A percentile compares a stretch with the other conserved stretches of the same genome.
These are phyloP conservation scores for Marasmarcha lunaedactyla DNA, from an alignment of 2,888 invertebrate genomes.

Conservation along the genomic window DNA sequence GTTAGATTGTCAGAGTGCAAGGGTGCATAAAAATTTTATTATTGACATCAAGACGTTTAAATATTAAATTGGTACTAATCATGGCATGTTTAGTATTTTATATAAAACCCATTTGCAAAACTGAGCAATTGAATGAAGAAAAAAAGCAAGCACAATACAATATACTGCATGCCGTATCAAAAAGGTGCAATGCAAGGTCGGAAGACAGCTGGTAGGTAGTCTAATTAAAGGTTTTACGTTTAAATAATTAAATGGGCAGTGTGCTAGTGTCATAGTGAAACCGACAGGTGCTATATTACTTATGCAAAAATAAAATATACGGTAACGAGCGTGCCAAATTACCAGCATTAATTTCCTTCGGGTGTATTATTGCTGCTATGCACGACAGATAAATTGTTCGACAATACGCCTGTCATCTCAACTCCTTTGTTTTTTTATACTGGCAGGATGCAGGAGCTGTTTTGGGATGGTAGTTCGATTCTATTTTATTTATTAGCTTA, in stretches of 20 bases:
- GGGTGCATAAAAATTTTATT: too few species aligned
- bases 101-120: too few species aligned
- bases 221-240: conserved; percentile 68
- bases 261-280: conserved; percentile 24
- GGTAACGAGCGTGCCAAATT: conserved; percentile 59
- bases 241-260: conserved; percentile 61
- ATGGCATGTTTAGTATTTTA: too few species aligned
- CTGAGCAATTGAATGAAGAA: too few species aligned
- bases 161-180: conserved; percentile 48
- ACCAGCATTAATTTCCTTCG: conserved; percentile 30
- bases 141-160: too few species aligned
- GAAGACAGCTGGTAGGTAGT: conserved; percentile 41
- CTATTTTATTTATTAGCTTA: too few species aligned
- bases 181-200: conserved; percentile 63
- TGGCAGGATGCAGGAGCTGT: background rate
- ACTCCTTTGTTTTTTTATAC: conserved; percentile 13
- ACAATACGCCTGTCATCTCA: conserved; percentile 13
- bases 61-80: too few species aligned
- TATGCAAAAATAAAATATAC: conserved; percentile 60
- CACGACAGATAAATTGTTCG: conserved; percentile 23
- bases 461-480: too few species aligned
- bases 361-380: conserved; percentile 23
- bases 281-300: conserved; percentile 47
- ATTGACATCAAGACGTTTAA: too few species aligned
- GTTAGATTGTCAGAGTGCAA: too few species aligned